phyloP scores from a whole-genome alignment of 2,113 vertebrate genomes.

The Anser brachyrhynchus region DNA sequence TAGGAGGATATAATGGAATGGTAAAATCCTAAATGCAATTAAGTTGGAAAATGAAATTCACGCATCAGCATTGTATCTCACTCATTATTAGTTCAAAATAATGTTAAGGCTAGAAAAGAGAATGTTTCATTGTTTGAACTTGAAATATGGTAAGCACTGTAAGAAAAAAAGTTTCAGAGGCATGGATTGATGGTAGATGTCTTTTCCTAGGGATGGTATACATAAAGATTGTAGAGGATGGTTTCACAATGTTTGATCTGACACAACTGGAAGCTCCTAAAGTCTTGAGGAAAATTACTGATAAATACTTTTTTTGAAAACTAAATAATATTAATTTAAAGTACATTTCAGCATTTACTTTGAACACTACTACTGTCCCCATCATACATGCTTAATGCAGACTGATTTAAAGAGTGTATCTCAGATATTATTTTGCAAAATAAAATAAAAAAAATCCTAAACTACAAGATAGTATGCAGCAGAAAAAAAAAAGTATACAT shows the following conservation, averaged over 20 bases:
- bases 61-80: not conserved
- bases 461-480: not conserved
- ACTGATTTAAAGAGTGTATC: not conserved
- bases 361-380: not conserved
- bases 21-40: not conserved
- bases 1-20: not conserved
- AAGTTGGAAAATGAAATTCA: not conserved
- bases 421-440: not conserved
- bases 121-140: not conserved
- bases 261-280: not conserved
- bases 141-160: not conserved
- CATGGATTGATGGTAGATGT: not conserved
- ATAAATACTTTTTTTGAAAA: not conserved
- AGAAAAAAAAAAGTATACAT: not conserved
- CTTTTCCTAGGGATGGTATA: not conserved
- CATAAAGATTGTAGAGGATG: not conserved
- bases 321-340: not conserved
- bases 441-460: not conserved
- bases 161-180: not conserved
- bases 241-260: not conserved
- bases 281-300: not conserved
- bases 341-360: not conserved
- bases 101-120: not conserved
- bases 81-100: not conserved
- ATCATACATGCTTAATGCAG: not conserved